Base-by-base conservation (phyloP, 2,888 invertebrate genomes). In the Stramonita haemastoma region DNA sequence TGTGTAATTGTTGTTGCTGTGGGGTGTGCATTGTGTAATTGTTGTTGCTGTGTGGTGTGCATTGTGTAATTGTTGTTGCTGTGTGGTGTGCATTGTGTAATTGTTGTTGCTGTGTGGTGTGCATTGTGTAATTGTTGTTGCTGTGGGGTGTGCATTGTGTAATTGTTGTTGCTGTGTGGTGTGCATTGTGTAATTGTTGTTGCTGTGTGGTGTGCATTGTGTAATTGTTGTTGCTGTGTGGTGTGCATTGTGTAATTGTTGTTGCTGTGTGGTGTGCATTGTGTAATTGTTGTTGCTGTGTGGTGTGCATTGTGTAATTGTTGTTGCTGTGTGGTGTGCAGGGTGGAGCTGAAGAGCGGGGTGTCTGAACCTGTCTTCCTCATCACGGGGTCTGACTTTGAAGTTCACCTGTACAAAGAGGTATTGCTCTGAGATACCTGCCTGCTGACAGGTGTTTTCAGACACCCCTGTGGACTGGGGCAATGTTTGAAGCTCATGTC, bases 381-480 rank as follows among this genome's bases (percentile, higher is more conserved):
- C 90, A 96, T 97, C 92, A 97, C 97, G 92, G 97, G 97, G 29
- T 97, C 97, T 94, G 97, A 97, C 94, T 95, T 96, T 90, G 97
- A 97, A 94, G 96, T 97, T n/a, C 97, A 97, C 93, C 96, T 97
- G 93, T 97, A 97, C 94, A 96, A 96, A 94, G 97, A 96, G 93
- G 96, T 96, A 91, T 91, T 91, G 66, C 66, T 17, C 17, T 66
- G 26, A 66, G 66, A 66, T 66, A 66, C 46, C 46, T 46, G 46
- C 8, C 4, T 46, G 46, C 46, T 46, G 46, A 46, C 2, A 46
- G 46, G 46, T 46, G 46, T 46, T 46, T 46, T 46, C 4, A 46
- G 46, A 46, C 46, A 46, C 46, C 2, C 46, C 46, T 46, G 46
- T 46, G 46, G 8, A 46, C 8, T 46, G 46, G 8, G 46, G 8